These are phyloP conservation scores for Stenopsyche tienmushanensis DNA, from an alignment of 1,140 invertebrate species.

Conservation along the genomic window DNA sequence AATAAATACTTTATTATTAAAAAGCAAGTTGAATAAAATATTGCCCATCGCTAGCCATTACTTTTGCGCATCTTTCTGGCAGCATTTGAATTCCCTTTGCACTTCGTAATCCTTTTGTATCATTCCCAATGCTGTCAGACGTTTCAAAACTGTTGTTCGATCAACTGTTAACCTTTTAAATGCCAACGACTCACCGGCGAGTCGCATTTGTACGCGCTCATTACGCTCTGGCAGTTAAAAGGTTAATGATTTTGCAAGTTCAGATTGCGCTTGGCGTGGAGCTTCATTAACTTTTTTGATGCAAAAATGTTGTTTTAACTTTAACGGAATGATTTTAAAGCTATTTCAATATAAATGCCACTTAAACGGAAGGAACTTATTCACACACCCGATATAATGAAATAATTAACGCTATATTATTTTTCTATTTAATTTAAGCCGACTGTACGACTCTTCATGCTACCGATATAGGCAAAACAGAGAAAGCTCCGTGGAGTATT, in stretches of 20 bases:
- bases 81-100: background rate
- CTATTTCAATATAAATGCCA: too few relatives aligned
- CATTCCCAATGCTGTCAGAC: too few relatives aligned
- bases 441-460: conserved; percentile 50
- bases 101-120: too few relatives aligned
- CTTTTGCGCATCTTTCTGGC: too few relatives aligned
- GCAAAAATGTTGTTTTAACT: background rate
- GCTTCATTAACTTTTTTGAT: background rate
- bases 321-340: background rate
- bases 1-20: background rate
- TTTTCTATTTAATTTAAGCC: conserved; percentile 43
- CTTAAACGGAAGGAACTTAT: background rate
- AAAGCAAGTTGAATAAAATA: background rate
- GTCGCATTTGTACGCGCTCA: too few relatives aligned
- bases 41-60: too few relatives aligned
- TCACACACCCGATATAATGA: background rate
- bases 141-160: too few relatives aligned
- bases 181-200: too few relatives aligned
- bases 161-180: too few relatives aligned
- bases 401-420: background rate
- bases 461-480: conserved; percentile 52
- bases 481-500: conserved; percentile 55
- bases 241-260: too few relatives aligned
- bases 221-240: too few relatives aligned
- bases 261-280: too few relatives aligned